These are phyloP conservation scores for Tragelaphus scriptus DNA, from an alignment of 2,113 vertebrate genomes.

Conservation along the genomic window DNA sequence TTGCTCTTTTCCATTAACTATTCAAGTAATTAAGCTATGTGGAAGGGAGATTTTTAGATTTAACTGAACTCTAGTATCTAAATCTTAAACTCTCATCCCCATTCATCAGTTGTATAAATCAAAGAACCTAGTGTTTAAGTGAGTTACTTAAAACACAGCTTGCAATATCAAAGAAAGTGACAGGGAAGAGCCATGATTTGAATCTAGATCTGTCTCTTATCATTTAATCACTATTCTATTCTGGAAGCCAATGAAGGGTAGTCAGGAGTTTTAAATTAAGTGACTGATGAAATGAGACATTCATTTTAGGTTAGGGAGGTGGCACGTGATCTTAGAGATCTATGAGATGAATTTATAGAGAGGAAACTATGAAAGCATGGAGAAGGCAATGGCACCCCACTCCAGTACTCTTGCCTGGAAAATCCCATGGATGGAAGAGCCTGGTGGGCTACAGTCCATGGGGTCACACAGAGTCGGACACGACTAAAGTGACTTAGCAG, in stretches of 20 bases:
- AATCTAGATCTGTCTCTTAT: constrained; percentile 7
- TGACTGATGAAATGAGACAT: constrained; percentile 22
- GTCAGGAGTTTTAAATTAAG: constrained; percentile 5
- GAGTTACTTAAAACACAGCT: constrained; percentile 8
- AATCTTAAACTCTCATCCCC: not conserved
- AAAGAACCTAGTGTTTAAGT: constrained; percentile 1
- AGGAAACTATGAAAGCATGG: not conserved
- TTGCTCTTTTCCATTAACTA: not conserved
- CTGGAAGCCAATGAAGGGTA: not conserved
- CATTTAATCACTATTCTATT: constrained; percentile 19
- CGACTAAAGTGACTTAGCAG: too few relatives aligned
- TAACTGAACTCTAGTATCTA: not conserved
- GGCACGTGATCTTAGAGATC: not conserved
- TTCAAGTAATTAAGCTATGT: constrained; percentile 4
- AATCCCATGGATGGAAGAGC: too few relatives aligned
- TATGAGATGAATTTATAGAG: not conserved
- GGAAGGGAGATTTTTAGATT: not conserved
- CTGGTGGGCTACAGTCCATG: too few relatives aligned
- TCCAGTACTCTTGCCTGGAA: too few relatives aligned
- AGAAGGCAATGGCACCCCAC: not conserved
- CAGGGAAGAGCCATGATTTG: not conserved
- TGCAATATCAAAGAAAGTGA: not conserved
- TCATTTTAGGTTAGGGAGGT: constrained; percentile 18
- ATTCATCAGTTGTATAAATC: not conserved
- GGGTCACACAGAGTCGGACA: too few relatives aligned